phyloP scores from a whole-genome alignment of 2,797 vertebrate genomes.

The Eulemur mongoz region DNA sequence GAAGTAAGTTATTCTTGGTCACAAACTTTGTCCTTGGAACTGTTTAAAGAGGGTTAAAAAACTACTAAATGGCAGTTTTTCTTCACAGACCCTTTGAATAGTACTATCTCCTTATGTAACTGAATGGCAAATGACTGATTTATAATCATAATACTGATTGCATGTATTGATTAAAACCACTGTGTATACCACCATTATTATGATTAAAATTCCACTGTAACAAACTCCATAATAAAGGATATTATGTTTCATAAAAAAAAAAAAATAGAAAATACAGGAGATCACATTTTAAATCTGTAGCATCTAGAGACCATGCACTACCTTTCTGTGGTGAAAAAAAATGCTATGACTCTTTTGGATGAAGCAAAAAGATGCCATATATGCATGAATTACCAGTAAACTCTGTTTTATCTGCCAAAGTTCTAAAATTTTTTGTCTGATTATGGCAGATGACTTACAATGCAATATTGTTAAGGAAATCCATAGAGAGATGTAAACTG shows the following conservation, averaged over 20 bases:
- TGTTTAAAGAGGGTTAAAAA: neutral
- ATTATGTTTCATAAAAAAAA: neutral
- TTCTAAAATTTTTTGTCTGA: neutral
- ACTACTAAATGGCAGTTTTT: neutral
- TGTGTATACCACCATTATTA: neutral
- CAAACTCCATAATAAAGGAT: neutral
- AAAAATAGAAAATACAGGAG: neutral
- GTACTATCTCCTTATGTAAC: neutral
- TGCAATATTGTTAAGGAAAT: neutral
- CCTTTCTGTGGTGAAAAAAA: neutral
- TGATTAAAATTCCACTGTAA: neutral
- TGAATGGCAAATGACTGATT: neutral
- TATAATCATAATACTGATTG: neutral
- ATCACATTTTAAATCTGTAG: slow-evolving; percentile 13
- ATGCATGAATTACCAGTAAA: neutral
- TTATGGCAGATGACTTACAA: neutral
- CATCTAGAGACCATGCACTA: neutral
- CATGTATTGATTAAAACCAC: neutral
- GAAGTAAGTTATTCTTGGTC: neutral
- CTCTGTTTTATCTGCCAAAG: neutral
- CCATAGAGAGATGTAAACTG: neutral
- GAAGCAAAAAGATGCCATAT: neutral
- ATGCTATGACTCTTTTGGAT: neutral
- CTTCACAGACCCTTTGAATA: neutral
- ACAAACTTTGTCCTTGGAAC: neutral